Conservation (phyloP, 2,797 vertebrate genomes). For the Bradypus variegatus region DNA sequence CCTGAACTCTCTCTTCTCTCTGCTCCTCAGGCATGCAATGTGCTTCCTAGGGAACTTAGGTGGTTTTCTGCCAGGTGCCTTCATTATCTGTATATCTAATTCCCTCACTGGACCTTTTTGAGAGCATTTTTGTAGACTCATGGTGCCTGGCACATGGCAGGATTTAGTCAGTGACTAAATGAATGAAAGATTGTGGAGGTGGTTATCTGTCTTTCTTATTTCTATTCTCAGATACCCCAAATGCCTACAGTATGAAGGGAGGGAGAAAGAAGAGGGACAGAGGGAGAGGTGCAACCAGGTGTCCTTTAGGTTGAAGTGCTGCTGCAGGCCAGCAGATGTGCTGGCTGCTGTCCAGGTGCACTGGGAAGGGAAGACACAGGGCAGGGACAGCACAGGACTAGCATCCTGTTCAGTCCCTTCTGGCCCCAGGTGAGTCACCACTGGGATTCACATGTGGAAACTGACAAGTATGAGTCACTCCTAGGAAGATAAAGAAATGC, state of each 20-base stretch:
- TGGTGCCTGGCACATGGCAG: neutral
- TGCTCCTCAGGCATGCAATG: neutral
- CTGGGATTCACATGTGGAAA: neutral
- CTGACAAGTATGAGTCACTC: neutral
- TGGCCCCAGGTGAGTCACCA: neutral
- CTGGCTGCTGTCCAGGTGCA: neutral
- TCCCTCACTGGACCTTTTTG: neutral
- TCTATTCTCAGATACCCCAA: neutral
- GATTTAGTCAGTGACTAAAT: neutral
- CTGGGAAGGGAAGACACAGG: neutral
- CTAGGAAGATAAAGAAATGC: neutral
- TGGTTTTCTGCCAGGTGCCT: neutral
- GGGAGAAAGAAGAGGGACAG: neutral
- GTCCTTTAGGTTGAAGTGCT: neutral
- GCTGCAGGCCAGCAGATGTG: neutral
- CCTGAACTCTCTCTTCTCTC: neutral
- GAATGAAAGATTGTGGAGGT: neutral
- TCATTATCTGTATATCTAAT: neutral
- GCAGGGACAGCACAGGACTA: neutral
- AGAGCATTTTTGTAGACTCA: neutral
- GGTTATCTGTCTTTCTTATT: neutral
- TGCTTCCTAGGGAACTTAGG: neutral
- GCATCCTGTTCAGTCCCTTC: neutral
- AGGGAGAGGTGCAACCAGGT: neutral
- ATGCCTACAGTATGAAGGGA: neutral